Percentiles rank a stretch among this genome's conserved stretches.
Conservation (phyloP, 30 jellyfish, hydroid and myxozoan genomes). For the Aurelia sp. region DNA sequence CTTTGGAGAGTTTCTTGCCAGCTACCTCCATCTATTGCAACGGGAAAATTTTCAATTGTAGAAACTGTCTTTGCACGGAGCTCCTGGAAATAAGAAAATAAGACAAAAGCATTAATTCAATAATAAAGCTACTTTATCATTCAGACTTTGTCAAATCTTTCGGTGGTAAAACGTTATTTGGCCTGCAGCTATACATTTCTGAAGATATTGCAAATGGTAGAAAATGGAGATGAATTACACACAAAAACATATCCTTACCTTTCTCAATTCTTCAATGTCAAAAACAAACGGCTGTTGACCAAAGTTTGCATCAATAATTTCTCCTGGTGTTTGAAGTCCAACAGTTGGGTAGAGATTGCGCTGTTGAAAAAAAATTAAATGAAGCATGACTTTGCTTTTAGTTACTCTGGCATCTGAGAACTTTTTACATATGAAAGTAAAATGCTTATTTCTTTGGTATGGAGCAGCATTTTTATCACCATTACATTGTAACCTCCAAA, state of each 20-base stretch:
- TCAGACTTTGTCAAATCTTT: too few species aligned
- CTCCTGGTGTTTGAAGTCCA: conserved; percentile 93
- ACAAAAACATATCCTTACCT: conserved; percentile 35
- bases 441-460: too few species aligned
- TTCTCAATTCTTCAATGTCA: conserved; percentile 83
- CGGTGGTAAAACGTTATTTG: too few species aligned
- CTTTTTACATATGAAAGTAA: too few species aligned
- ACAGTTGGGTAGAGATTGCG: conserved; percentile 86
- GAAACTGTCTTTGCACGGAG: conserved; percentile 64
- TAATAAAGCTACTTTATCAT: neutral
- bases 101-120: neutral
- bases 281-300: conserved; percentile 92
- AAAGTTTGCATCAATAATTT: conserved; percentile 88
- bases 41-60: conserved; percentile 71
- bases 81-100: conserved; percentile 51
- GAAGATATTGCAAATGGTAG: too few species aligned
- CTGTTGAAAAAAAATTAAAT: conserved; percentile 27
- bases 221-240: too few species aligned
- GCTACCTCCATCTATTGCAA: conserved; percentile 84
- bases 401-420: too few species aligned
- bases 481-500: too few species aligned
- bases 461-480: too few species aligned
- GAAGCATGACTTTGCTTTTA: too few species aligned
- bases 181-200: too few species aligned
- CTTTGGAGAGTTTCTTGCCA: conserved; percentile 93